Evolutionary conservation across 2,113 vertebrate species (phyloP), one percentile per base, ranked within the genome.

Genomic region (Loxodonta africana): DNA sequence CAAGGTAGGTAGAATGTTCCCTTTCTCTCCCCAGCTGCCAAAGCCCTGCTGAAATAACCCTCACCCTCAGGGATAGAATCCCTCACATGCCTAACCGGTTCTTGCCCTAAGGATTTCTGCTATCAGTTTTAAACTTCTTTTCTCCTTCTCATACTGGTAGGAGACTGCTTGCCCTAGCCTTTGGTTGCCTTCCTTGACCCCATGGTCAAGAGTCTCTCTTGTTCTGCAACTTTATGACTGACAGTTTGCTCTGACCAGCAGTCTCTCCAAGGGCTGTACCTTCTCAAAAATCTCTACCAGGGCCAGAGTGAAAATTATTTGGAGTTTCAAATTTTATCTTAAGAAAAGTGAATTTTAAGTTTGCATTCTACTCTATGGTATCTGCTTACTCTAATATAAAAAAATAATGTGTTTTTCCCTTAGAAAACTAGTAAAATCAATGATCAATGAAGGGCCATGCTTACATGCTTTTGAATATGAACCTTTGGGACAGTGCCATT

Each of bases 371-470:
- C 25, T 86, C 46, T 33, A 69, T 26, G 53, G 89, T 37, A 76
- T 11, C 8, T 28, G 26, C 81, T 81, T 65, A 77, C n/a, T 37
- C 28, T 74, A 89, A 85, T 65, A 67, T 65, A 80, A 87, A 82
- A 82, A 95, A 95, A 30, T 73, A 85, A 85, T 48, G 28, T 81
- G 69, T 77, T 88, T 83, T 88, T 63, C 18, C 84, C 73, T 48
- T 4, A 15, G 60, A n/a, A 76, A 87, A 74, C 48, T 76, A 71
- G 46, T 86, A 82, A 90, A 62, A 90, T 51, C n/a, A 87, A 6
- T 83, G 53, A n/a, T 85, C 60, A 67, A 83, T 25, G 76, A 82
- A 90, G 76, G 48, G 8, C 67, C 57, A 26, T 51, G 48, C 57
- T 53, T n/a, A 67, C 86, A 37, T 82, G 71, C 62, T 69, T 65